Base-by-base conservation (phyloP, 2,113 vertebrate species). In the Talpa occidentalis region DNA sequence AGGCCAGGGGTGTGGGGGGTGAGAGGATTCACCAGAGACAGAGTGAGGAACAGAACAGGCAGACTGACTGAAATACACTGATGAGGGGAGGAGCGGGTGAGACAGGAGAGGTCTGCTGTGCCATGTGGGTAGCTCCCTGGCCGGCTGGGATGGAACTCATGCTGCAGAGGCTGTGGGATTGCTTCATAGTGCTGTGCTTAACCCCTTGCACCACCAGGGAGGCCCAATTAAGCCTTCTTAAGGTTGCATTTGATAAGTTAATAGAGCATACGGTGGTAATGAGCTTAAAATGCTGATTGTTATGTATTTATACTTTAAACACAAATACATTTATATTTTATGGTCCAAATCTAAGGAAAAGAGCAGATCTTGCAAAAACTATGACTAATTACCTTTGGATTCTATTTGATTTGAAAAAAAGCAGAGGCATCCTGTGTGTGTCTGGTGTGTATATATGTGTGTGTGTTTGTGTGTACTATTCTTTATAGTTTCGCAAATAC, bases 271-370 rank as follows among this genome's bases (percentile, higher is more conserved):
- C 22, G 2, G 17, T 40, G 10, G 24, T 32, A 77, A 81, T 72
- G n/a, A 94, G 11, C 16, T 42, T 64, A 67, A 19, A 16, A 17
- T 56, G 12, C 22, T 60, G 28, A 32, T 60, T 42, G 30, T 35
- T 52, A n/a, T 22, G 21, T 54, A 52, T 52, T 42, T 11, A 21
- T 49, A 66, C 28, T 62, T 40, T 40, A 70, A 40, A 37, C 22
- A 21, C 21, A 49, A 70, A 30, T 88, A 60, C 16, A 64, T 60
- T 56, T 62, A 16, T 30, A 49, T 76, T 70, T 67, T 37, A 42
- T 32, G 40, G 6, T 67, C 24, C 40, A 77, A 54, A 89, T 44
- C 28, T 66, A 88, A 90, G 74, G 56, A 64, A 87, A 90, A 95
- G 40, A 88, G 26, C n/a, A 54, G 28, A 56, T 88, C 37, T 85